These are phyloP conservation scores for Chloromyia formosa DNA, from an alignment of 2,888 invertebrate species.

Conservation along the genomic window DNA sequence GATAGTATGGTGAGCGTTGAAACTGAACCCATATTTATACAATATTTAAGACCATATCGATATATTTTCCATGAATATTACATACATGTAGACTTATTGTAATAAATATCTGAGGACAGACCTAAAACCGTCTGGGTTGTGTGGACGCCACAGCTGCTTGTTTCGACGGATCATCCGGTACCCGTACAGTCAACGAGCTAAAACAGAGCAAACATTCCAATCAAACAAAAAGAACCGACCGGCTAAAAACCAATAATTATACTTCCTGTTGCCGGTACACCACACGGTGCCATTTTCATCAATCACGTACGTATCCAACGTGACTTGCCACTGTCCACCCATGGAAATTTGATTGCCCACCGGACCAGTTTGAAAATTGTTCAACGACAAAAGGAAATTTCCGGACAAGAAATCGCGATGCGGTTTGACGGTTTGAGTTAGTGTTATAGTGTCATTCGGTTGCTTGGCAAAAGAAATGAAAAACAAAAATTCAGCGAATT, in stretches of 20 bases:
- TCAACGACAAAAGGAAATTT: constrained; percentile 77
- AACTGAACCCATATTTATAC: no score
- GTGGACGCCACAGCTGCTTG: constrained; percentile 41
- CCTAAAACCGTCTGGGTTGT: constrained; percentile 51
- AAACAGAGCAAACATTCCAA: constrained; percentile 38
- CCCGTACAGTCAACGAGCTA: constrained; percentile 61
- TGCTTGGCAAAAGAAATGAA: constrained; percentile 45
- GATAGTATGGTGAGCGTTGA: no score
- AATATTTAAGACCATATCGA: no score
- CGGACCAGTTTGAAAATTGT: constrained; percentile 48
- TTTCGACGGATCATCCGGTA: constrained; percentile 62
- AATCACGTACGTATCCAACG: constrained; percentile 84
- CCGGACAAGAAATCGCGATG: constrained; percentile 95
- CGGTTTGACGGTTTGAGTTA: constrained; percentile 85
- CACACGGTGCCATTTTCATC: constrained; percentile 86
- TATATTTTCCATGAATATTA: no score
- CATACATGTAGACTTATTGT: no score
- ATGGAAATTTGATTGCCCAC: constrained; percentile 60
- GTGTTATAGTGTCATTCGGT: constrained; percentile 64
- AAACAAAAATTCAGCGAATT: background rate
- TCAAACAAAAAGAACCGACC: constrained; percentile 65
- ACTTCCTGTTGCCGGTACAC: constrained; percentile 88
- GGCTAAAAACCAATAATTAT: constrained; percentile 65
- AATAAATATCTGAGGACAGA: no score
- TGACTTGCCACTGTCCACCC: constrained; percentile 78